phyloP scores from a whole-genome alignment of 2,113 vertebrate genomes.

The Climacteris rufus region DNA sequence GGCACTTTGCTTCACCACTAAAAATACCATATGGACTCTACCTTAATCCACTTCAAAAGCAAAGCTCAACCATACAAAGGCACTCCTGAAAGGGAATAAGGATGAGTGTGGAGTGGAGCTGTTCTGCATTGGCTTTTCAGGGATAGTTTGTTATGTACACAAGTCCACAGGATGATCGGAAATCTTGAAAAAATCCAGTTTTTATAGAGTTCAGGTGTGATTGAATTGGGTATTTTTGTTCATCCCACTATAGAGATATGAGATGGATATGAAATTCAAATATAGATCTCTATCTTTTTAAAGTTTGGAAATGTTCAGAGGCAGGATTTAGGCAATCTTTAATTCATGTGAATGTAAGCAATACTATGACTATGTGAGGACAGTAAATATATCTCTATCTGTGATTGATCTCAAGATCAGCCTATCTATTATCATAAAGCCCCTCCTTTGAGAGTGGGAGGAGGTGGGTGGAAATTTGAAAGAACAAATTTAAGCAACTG shows the following conservation, averaged over 20 bases:
- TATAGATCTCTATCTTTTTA: conserved; percentile 1
- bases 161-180: background rate
- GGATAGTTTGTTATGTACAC: background rate
- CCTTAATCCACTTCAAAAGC: background rate
- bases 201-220: conserved; percentile 16
- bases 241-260: background rate
- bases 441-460: background rate
- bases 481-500: conserved; percentile 32
- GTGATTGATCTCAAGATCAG: conserved; percentile 40
- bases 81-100: background rate
- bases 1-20: background rate
- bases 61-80: background rate
- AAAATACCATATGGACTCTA: background rate
- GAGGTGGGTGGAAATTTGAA: conserved; percentile 19
- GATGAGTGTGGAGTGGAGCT: background rate
- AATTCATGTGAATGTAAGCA: conserved; percentile 53
- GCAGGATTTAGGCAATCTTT: conserved; percentile 34
- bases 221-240: conserved; percentile 22
- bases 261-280: conserved; percentile 35
- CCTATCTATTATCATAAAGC: conserved; percentile 22
- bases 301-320: conserved; percentile 33
- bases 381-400: conserved; percentile 20
- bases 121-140: background rate
- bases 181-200: background rate
- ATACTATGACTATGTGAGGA: conserved; percentile 2